Evolutionary conservation across 2,113 vertebrate species (phyloP), one percentile per base, ranked within the genome.

Genomic region (Muscicapa adusta): DNA sequence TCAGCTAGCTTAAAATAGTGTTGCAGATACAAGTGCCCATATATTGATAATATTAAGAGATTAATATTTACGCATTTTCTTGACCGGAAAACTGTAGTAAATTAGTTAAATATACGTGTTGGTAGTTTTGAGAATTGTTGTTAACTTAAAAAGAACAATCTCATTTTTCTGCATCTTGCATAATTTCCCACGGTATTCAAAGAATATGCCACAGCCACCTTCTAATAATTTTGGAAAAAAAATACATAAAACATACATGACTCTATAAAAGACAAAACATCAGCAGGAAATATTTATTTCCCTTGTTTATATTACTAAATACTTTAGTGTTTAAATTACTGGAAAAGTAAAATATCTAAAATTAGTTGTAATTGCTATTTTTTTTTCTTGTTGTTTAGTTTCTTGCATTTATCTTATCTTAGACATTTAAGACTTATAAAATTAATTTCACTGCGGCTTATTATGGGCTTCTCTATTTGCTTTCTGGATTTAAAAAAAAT

Each of bases 221-320:
- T 70, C 45, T 72, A 63, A 85, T 61, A 72, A 42, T 88, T 85
- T 81, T 58, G 14, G 17, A 63, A 25, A 78, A 75, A 60, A 18
- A 25, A 2, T 5, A 26, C 0, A 1, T n/a, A 60, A 62, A 43
- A 18, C 6, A 23, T 23, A 26, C 0, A 0, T 63, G 24, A 15
- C 14, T 68, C 29, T 24, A 20, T 28, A 54, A 89, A 88, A 15
- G 12, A 42, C 22, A 51, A 80, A 91, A 88, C 15, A 88, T 19
- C 53, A 47, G 12, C 24, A 77, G 53, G 4, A 63, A 71, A 81
- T 29, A 4, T 28, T 63, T 86, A 18, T 25, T 45, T 87, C 6
- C 24, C 34, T 75, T 92, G 20, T 74, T 80, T 72, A 9, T 85
- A 28, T 65, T 78, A 22, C 9, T 45, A 34, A 80, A 48, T 56